These are phyloP conservation scores for Callinectes sapidus DNA, from an alignment of 2,888 invertebrate species.

Conservation along the genomic window DNA sequence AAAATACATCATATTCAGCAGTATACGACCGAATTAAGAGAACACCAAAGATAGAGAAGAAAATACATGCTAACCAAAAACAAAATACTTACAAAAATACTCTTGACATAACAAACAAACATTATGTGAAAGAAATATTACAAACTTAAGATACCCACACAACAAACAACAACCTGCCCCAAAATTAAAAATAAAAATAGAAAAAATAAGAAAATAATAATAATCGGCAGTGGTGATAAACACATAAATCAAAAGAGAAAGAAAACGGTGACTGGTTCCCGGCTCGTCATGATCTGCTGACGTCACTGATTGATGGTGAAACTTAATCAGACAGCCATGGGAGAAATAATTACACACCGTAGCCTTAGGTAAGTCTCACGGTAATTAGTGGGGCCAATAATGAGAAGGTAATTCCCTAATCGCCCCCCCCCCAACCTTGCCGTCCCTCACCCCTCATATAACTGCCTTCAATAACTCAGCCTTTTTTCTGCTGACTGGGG, in stretches of 20 bases:
- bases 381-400: constrained; percentile 18
- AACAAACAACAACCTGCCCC: too few species aligned
- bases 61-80: too few species aligned
- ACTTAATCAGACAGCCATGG: constrained; percentile 11
- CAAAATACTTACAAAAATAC: too few species aligned
- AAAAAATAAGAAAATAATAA: too few species aligned
- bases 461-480: neutral
- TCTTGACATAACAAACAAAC: too few species aligned
- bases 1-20: too few species aligned
- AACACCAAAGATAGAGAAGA: too few species aligned
- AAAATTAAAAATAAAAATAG: too few species aligned
- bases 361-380: constrained; percentile 24
- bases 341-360: constrained; percentile 13
- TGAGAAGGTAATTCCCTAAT: neutral
- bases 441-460: neutral
- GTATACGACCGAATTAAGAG: too few species aligned
- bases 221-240: neutral
- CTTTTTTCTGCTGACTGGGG: neutral
- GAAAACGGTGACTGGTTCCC: neutral
- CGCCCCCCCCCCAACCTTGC: neutral
- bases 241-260: neutral
- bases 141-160: too few species aligned
- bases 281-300: neutral
- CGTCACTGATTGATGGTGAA: neutral
- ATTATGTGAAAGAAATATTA: too few species aligned